Evolutionary conservation across 2,888 invertebrate genomes (phyloP).

Genomic region (Limnephilus marmoratus): DNA sequence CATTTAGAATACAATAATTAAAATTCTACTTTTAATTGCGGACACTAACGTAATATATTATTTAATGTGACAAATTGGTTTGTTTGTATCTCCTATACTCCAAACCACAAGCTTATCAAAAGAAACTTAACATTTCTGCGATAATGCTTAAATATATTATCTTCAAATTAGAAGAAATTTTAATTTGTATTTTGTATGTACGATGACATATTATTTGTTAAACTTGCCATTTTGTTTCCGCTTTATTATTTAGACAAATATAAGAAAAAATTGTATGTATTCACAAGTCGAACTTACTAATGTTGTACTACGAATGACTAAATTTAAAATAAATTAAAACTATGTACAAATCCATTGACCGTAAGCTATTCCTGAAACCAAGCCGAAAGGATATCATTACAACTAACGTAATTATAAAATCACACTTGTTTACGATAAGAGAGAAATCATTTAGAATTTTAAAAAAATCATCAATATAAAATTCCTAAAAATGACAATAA

Average conservation of each 20-base stretch:
- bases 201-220: neutral
- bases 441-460: too few species aligned
- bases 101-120: neutral
- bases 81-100: neutral
- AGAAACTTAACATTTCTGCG: neutral
- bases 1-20: neutral
- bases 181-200: neutral
- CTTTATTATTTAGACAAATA: neutral
- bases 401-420: neutral
- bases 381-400: neutral
- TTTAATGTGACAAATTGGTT: neutral
- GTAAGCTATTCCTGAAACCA: constrained; percentile 21
- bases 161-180: neutral
- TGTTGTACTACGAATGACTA: constrained; percentile 23
- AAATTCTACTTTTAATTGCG: neutral
- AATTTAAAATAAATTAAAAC: constrained; percentile 29
- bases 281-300: neutral
- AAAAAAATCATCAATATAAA: too few species aligned
- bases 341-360: neutral
- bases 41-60: neutral
- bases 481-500: neutral
- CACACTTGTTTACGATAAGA: neutral
- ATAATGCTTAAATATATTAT: neutral
- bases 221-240: neutral
- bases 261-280: neutral